These are phyloP conservation scores for Xestia c-nigrum DNA, from an alignment of 2,888 invertebrate species.

Conservation along the genomic window DNA sequence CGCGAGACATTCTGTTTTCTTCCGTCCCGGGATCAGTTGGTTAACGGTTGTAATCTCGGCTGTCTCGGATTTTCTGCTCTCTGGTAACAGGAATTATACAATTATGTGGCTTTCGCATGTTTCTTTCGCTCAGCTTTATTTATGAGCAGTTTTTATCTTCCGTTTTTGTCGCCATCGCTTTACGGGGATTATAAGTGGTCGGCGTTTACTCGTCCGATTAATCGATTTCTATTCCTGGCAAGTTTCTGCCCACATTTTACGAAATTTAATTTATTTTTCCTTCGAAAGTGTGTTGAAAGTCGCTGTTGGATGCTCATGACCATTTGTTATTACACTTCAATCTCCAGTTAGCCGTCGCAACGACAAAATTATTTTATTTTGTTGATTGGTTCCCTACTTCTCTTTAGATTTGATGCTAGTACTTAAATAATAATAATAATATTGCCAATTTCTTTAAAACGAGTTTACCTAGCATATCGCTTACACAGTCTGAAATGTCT, in stretches of 20 bases:
- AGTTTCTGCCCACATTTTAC: not conserved
- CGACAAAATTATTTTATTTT: not conserved
- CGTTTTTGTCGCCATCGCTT: conserved; percentile 46
- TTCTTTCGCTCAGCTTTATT: conserved; percentile 77
- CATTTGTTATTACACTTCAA: not conserved
- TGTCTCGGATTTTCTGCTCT: conserved; percentile 85
- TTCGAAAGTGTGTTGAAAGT: not conserved
- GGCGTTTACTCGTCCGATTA: conserved; percentile 17
- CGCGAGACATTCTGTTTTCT: conserved; percentile 89
- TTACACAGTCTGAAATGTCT: not conserved
- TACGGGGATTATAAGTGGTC: conserved; percentile 32
- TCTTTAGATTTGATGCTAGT: not conserved
- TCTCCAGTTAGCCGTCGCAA: not conserved
- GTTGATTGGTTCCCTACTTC: not conserved
- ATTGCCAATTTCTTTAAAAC: not conserved
- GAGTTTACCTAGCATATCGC: too few species aligned
- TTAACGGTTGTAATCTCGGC: conserved; percentile 89
- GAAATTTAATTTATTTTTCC: not conserved
- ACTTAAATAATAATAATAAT: not conserved
- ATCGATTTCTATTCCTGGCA: not conserved
- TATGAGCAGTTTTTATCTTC: conserved; percentile 62
- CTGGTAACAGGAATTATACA: conserved; percentile 85
- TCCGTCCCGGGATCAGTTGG: conserved; percentile 88
- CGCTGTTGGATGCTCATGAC: not conserved
- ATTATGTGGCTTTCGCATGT: conserved; percentile 82